Evolutionary conservation across 1,140 invertebrate species (phyloP).

Genomic region (Druon quercuslanigerum): DNA sequence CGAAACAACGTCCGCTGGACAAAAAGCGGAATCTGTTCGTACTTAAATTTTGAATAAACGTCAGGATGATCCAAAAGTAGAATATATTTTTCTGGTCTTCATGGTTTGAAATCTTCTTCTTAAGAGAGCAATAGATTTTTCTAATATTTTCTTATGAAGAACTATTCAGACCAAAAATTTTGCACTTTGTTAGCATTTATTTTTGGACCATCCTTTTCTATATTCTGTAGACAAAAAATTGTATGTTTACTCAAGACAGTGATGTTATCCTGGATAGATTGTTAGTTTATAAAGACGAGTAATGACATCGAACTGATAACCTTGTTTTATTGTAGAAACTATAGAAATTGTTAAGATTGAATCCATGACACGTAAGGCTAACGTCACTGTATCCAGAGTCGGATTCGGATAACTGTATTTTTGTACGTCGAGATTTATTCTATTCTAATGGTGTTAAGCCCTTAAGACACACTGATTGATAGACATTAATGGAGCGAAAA

Average conservation of each 20-base stretch:
- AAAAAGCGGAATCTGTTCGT: neutral
- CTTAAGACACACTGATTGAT: conserved; percentile 61
- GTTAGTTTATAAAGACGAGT: neutral
- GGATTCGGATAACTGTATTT: conserved; percentile 67
- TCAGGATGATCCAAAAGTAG: neutral
- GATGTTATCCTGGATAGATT: neutral
- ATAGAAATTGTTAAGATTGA: conserved; percentile 1
- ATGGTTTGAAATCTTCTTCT: neutral
- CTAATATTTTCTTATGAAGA: neutral
- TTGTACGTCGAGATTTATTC: conserved; percentile 74
- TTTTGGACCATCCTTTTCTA: neutral
- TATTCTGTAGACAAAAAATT: neutral
- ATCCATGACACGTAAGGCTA: conserved; percentile 40
- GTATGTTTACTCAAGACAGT: neutral
- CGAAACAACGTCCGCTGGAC: neutral
- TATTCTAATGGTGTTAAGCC: conserved; percentile 64
- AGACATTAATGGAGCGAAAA: conserved; percentile 58
- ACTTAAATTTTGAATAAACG: neutral
- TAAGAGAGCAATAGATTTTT: neutral
- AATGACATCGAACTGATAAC: neutral
- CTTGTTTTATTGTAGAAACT: neutral
- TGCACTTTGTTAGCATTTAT: neutral
- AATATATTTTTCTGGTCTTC: neutral
- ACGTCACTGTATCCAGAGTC: conserved; percentile 43
- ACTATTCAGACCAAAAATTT: neutral